phyloP scores from a whole-genome alignment of 2,113 vertebrate genomes.

The Triplophysa siluroides region DNA sequence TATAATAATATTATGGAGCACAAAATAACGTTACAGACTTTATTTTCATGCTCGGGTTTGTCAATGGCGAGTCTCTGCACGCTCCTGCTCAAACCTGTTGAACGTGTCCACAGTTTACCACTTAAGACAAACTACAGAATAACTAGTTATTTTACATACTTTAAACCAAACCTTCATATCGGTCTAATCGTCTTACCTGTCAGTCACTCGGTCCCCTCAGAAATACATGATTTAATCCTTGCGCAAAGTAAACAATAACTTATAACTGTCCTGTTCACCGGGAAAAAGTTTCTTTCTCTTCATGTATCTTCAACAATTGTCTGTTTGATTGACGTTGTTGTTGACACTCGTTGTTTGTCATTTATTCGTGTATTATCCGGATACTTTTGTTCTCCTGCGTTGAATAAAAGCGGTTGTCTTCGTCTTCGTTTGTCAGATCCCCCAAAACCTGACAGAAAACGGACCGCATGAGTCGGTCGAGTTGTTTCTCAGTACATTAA shows the following conservation, averaged over 20 bases:
- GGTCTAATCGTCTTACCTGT: conserved; percentile 61
- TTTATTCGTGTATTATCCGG: not conserved
- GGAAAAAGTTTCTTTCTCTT: conserved; percentile 14
- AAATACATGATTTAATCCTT: conserved; percentile 67
- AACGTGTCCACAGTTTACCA: conserved; percentile 40
- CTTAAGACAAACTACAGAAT: not conserved
- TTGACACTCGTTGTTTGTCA: not conserved
- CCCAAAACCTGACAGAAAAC: not conserved
- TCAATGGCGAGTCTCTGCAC: conserved; percentile 66
- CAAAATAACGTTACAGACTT: conserved; percentile 30
- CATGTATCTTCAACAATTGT: conserved; percentile 20
- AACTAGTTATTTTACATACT: not conserved
- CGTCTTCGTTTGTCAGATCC: conserved; percentile 6
- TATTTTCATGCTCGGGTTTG: conserved; percentile 58
- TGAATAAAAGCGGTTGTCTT: not conserved
- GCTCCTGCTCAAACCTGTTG: conserved; percentile 51
- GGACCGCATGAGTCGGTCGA: too few species aligned
- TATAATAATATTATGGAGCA: not conserved
- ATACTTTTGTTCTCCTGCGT: not conserved
- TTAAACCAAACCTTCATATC: not conserved
- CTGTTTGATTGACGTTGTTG: not conserved
- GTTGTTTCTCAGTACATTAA: not conserved
- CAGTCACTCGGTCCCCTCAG: conserved; percentile 56
- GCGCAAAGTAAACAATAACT: conserved; percentile 53
- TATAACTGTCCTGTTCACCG: conserved; percentile 44